Conservation (phyloP, 1,140 invertebrate species). For the Trichonephila clavata region DNA sequence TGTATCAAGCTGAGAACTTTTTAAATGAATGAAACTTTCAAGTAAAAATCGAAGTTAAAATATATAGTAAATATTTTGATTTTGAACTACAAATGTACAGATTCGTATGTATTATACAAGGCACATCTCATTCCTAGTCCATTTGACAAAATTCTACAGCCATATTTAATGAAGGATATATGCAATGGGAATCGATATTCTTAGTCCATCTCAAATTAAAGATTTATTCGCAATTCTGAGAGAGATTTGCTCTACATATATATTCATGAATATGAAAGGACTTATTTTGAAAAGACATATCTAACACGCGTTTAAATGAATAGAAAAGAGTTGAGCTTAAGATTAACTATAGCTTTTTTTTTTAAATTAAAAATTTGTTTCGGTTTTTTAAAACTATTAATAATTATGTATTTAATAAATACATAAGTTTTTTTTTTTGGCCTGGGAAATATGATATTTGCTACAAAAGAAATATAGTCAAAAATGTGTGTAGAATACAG, state of each 20-base stretch:
- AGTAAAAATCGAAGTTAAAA: background rate
- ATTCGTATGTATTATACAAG: no score
- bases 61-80: background rate
- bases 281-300: background rate
- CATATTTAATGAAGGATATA: background rate
- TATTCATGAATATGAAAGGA: background rate
- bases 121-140: background rate
- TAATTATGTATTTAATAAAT: no score
- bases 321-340: no score
- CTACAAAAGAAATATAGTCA: no score
- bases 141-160: background rate
- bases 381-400: no score
- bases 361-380: no score
- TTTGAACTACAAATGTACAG: no score
- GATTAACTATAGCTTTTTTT: no score
- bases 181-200: background rate
- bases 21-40: background rate
- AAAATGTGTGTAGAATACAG: no score
- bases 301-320: background rate
- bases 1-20: background rate
- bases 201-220: conserved; percentile 5
- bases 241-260: background rate
- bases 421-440: no score
- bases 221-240: background rate
- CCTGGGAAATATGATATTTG: no score